Evolutionary conservation across 2,888 invertebrate species (phyloP), one percentile per base, ranked within the genome.

Genomic region (Trimorus sp.): DNA sequence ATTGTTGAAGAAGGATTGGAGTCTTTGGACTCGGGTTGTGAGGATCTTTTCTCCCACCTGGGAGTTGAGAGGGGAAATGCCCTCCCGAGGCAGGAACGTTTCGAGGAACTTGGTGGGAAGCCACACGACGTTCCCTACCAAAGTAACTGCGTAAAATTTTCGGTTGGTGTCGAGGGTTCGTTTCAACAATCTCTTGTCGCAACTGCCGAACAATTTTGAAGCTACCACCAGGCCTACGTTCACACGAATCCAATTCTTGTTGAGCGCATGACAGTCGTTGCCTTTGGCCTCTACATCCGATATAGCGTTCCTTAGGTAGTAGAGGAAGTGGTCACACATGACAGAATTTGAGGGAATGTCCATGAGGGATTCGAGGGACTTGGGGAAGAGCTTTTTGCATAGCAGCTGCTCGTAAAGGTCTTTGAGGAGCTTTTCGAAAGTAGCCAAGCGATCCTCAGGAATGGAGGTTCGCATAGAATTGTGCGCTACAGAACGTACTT

Each of bases 61-160:
- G 0, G 77, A 9, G 38, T 60, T 85, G 11, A 88, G 54, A 84
- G 89, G 49, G 0, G 78, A 11, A 15, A 86, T 70, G 11, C 86
- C 80, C 37, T 92, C 91, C 12, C 95, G 92, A 85, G 94, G 93
- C 82, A 94, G 92, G 90, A 94, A 94, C 85, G 94, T 94, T 58
- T 93, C 92, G 4, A 98, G 93, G 92, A 98, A 98, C 85, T 94
- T 94, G 89, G 96, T 96, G 0, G 98, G 97, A 88, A 96, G 95
- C 97, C 98, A 98, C 69, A 97, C 91, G 14, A 96, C 93, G 88
- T 96, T 96, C 0, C 97, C 97, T 76, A 94, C 93, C 42, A 99
- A 92, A 58, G 95, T 95, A 76, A 98, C 95, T 42, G 96, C 96
- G 84, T 96, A 96, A 56, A 96, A 94, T 93, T 96, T 97, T 89